Evolutionary conservation across 2,888 invertebrate genomes (phyloP).

Genomic region (Odontomyia ornata): DNA sequence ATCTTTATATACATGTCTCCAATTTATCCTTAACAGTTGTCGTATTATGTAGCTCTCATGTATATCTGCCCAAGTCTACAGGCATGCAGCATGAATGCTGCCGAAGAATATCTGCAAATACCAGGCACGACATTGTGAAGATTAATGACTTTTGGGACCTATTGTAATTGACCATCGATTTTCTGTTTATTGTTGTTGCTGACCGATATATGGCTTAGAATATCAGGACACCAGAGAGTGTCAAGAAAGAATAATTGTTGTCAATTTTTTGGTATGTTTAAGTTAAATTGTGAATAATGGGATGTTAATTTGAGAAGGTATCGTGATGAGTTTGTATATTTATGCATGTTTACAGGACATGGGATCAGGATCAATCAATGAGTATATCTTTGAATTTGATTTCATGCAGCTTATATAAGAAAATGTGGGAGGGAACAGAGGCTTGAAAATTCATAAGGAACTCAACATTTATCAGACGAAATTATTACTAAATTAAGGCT

Average conservation of each 20-base stretch:
- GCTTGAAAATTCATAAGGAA: too few species aligned
- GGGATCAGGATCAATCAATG: too few species aligned
- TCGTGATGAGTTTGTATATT: too few species aligned
- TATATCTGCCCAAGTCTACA: neutral
- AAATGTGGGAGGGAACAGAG: too few species aligned
- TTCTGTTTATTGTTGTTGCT: constrained; percentile 44
- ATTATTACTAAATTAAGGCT: too few species aligned
- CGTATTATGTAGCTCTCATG: neutral
- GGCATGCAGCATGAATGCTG: constrained; percentile 27
- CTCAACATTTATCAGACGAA: too few species aligned
- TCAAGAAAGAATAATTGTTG: too few species aligned
- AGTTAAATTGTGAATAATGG: neutral
- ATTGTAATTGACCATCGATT: constrained; percentile 50
- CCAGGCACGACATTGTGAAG: constrained; percentile 46
- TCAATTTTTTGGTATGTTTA: neutral
- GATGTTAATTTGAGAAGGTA: too few species aligned
- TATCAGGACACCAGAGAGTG: too few species aligned
- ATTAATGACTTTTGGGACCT: constrained; percentile 49
- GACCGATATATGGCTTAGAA: constrained; percentile 26
- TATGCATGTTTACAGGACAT: too few species aligned
- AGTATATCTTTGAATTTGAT: too few species aligned
- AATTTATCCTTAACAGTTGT: constrained; percentile 26
- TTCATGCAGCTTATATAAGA: too few species aligned
- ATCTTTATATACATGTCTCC: constrained; percentile 7
- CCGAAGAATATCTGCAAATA: constrained; percentile 44